Conservation (phyloP, 1,140 invertebrate species). For the Hirudo medicinalis region DNA sequence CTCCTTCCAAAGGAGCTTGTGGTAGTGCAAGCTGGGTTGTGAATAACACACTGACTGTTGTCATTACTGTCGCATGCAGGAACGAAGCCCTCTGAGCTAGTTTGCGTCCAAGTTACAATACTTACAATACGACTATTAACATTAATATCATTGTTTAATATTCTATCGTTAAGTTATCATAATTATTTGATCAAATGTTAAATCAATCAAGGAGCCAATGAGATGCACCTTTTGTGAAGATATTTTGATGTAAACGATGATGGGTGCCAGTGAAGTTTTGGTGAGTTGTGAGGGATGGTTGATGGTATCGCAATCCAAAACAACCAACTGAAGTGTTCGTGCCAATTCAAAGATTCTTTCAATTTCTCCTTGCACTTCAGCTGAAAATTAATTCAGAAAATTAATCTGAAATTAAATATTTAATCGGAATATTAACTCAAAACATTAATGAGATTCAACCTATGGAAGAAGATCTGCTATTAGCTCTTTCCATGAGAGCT, state of each 20-base stretch:
- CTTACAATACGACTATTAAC: no score
- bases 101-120: no score
- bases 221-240: constrained; percentile 79
- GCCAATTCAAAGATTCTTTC: constrained; percentile 98
- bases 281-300: constrained; percentile 98
- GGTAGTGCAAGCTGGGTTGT: no score
- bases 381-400: constrained; percentile 29
- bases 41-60: no score
- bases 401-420: background rate
- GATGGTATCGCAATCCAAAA: constrained; percentile 98
- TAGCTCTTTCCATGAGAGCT: constrained; percentile 15
- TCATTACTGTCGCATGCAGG: no score
- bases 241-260: constrained; percentile 97
- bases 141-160: no score
- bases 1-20: no score
- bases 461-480: constrained; percentile 17
- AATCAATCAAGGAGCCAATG: no score
- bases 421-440: background rate
- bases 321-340: constrained; percentile 81
- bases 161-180: no score
- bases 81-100: no score
- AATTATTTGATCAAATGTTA: no score
- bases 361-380: constrained; percentile 88
- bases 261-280: constrained; percentile 95
- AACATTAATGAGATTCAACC: background rate